These are phyloP conservation scores for Austrolebias charrua DNA, from an alignment of 2,797 vertebrate species.

Conservation along the genomic window DNA sequence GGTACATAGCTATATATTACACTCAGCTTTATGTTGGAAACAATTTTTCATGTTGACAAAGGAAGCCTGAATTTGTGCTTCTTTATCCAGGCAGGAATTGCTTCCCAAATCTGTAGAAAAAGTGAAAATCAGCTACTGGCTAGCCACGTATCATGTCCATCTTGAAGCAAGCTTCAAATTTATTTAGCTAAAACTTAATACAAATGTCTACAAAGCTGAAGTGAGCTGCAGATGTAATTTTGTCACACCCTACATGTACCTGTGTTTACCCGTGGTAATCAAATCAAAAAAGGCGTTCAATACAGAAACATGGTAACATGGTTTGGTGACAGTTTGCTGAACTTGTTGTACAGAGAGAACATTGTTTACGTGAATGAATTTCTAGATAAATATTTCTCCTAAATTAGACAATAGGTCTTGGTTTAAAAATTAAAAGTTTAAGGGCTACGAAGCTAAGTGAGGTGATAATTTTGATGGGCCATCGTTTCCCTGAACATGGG, in stretches of 20 bases:
- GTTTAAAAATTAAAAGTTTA: too few relatives aligned
- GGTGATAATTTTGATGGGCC: background rate
- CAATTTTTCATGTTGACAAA: background rate
- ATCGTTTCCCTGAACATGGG: constrained; percentile 2
- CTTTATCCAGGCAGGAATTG: background rate
- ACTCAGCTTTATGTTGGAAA: background rate
- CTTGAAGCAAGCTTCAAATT: background rate
- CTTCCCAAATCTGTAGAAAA: background rate
- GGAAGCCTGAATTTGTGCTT: background rate
- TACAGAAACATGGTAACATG: too few relatives aligned
- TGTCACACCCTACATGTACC: too few relatives aligned
- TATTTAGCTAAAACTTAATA: background rate
- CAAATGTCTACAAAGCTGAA: background rate
- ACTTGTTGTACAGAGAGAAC: too few relatives aligned
- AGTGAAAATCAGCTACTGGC: background rate
- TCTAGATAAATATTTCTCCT: too few relatives aligned
- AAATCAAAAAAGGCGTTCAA: too few relatives aligned
- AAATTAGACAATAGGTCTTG: too few relatives aligned
- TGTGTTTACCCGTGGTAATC: too few relatives aligned
- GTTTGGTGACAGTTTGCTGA: too few relatives aligned
- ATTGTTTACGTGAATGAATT: too few relatives aligned
- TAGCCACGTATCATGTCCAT: background rate
- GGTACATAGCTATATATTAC: too few relatives aligned
- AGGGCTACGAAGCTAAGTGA: background rate
- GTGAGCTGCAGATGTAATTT: background rate